Base-by-base conservation (phyloP, 2,888 invertebrate species). In the Ophioninae sp. region DNA sequence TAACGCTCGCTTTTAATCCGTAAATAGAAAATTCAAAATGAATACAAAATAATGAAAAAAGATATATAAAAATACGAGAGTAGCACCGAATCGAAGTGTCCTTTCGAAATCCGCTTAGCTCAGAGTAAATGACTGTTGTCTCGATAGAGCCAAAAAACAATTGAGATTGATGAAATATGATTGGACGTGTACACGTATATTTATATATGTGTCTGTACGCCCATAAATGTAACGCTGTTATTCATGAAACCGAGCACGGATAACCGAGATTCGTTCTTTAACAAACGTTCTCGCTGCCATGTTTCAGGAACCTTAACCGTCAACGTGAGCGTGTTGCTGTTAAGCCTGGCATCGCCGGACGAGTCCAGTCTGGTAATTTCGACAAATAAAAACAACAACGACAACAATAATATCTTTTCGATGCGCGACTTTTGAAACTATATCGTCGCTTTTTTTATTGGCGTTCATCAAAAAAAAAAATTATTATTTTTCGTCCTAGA, bases 271-370 rank as follows among this genome's bases (percentile, higher is more conserved):
- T 78, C 64, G 65, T 75, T 75, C 82, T 83, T n/a, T n/a, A 83
- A 85, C 78, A 72, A 61, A 82, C 61, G 82, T 82, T 37, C 68
- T 85, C 75, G 75, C 90, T 89, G 88, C 89, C 93, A 89, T 93
- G 92, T 95, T 96, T 91, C 95, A 98, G 98, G 97, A 94, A 97
- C 97, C 91, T 95, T 98, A 94, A 97, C 97, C 90, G 98, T 98
- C 88, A 98, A 98, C 94, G 97, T 98, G 93, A 98, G 97, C 94
- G 98, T 98, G 89, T 95, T 98, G 93, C 95, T 98, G 91, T 95
- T 98, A 93, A 98, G 98, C 94, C 95, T 98, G 94, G 98, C 98
- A 90, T 98, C 98, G 89, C 98, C 98, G 88, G 98, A 98, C 94
- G 98, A 98, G 94, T 98, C 98, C 92, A 98, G 98, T 95, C 95